These are phyloP conservation scores for Polypterus bichir DNA, from an alignment of 2,113 vertebrate genomes.

Conservation along the genomic window DNA sequence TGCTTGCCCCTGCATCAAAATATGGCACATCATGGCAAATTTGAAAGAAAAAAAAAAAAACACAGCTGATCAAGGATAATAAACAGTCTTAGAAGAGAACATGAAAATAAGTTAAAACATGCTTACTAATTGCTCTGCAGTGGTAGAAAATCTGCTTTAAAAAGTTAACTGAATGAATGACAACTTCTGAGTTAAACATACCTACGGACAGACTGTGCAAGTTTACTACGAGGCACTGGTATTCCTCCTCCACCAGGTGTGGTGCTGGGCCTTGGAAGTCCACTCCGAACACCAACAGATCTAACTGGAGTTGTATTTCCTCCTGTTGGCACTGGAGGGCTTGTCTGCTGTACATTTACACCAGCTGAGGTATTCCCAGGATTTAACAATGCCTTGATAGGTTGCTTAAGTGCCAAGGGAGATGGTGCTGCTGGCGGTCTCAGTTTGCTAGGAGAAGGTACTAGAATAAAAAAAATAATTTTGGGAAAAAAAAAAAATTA, in stretches of 20 bases:
- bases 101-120: too few relatives aligned
- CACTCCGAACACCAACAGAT: slow-evolving; percentile 66
- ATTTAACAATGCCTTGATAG: slow-evolving; percentile 76
- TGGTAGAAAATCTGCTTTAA: too few relatives aligned
- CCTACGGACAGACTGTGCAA: slow-evolving; percentile 93
- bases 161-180: too few relatives aligned
- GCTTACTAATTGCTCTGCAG: too few relatives aligned
- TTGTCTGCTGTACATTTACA: slow-evolving; percentile 45
- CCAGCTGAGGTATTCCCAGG: slow-evolving; percentile 46
- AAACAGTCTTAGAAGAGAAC: too few relatives aligned
- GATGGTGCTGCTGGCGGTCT: slow-evolving; percentile 77
- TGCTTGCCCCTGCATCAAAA: too few relatives aligned
- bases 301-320: slow-evolving; percentile 70
- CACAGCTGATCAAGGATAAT: too few relatives aligned
- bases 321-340: slow-evolving; percentile 41
- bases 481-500: too few relatives aligned
- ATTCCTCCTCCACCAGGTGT: slow-evolving; percentile 66
- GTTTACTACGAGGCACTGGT: slow-evolving; percentile 90
- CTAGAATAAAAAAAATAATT: slow-evolving; percentile 38
- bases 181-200: slow-evolving; percentile 30
- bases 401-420: slow-evolving; percentile 82
- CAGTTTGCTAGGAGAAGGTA: slow-evolving; percentile 89
- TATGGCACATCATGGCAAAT: too few relatives aligned
- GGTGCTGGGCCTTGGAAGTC: slow-evolving; percentile 80
- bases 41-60: too few relatives aligned